phyloP scores from a whole-genome alignment of 2,113 vertebrate species.

The Oxyruncus cristatus region DNA sequence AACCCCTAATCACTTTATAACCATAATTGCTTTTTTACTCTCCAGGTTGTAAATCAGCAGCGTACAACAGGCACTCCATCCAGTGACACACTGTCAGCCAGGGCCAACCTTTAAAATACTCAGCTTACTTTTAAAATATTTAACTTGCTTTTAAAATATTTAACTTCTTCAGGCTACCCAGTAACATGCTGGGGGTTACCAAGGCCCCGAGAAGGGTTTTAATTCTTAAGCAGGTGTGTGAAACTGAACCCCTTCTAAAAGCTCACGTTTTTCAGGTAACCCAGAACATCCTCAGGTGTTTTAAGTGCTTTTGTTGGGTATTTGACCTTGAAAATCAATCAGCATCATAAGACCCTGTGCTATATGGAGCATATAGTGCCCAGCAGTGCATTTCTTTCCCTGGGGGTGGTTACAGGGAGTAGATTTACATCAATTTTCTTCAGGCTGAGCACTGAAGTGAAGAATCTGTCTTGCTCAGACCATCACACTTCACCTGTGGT shows the following conservation, averaged over 20 bases:
- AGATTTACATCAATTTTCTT: not conserved
- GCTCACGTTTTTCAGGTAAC: not conserved
- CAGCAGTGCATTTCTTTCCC: not conserved
- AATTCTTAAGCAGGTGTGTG: not conserved
- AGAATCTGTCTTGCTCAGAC: not conserved
- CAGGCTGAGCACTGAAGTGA: not conserved
- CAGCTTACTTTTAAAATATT: not conserved
- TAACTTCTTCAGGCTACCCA: not conserved
- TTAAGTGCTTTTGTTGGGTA: not conserved
- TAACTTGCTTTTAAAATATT: not conserved
- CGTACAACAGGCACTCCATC: not conserved
- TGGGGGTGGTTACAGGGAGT: not conserved
- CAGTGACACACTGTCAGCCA: not conserved
- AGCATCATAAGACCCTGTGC: accelerated
- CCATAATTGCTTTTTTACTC: not conserved
- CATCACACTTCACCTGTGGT: not conserved
- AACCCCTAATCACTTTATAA: not conserved
- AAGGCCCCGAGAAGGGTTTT: not conserved
- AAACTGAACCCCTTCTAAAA: not conserved
- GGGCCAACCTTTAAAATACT: not conserved
- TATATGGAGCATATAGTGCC: accelerated
- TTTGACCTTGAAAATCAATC: not conserved
- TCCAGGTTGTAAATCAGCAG: not conserved
- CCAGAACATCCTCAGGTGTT: not conserved
- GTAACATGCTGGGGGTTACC: not conserved